Conservation (phyloP, 2,113 vertebrate species). For the Aix galericulata region DNA sequence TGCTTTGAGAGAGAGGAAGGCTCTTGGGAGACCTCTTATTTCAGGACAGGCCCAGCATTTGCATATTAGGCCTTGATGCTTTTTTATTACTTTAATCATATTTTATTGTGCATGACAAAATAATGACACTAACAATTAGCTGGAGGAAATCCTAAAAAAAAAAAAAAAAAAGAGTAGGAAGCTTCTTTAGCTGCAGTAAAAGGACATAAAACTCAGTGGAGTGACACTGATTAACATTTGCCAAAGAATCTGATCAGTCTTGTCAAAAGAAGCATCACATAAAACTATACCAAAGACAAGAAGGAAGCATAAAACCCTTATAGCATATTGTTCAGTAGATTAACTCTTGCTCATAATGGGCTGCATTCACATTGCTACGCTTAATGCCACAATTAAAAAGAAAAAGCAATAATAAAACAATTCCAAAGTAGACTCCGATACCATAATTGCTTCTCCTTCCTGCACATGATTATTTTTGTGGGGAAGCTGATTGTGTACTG, state of each 20-base stretch:
- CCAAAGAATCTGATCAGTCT: not conserved
- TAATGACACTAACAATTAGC: not conserved
- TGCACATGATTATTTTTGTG: not conserved
- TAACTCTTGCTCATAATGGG: not conserved
- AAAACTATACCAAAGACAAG: not conserved
- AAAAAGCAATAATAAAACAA: not conserved
- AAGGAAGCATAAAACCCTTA: not conserved
- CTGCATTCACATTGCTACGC: not conserved
- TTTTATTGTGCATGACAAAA: constrained; percentile 24
- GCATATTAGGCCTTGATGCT: not conserved
- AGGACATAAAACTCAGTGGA: not conserved
- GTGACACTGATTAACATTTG: not conserved
- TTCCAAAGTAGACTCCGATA: not conserved
- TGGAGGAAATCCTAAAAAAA: not conserved
- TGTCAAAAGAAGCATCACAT: not conserved
- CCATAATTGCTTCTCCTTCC: not conserved
- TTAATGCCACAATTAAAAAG: not conserved
- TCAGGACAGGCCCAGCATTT: not conserved
- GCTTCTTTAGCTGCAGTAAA: not conserved
- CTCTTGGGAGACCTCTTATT: not conserved
- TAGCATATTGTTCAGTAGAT: not conserved
- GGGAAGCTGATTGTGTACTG: not conserved
- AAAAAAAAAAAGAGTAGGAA: not conserved
- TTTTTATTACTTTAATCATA: constrained; percentile 37
- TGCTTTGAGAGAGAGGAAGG: not conserved